Evolutionary conservation across 2,888 invertebrate genomes (phyloP), one percentile per base, ranked within the genome.

Genomic region (Hydroisotoma schaefferi): DNA sequence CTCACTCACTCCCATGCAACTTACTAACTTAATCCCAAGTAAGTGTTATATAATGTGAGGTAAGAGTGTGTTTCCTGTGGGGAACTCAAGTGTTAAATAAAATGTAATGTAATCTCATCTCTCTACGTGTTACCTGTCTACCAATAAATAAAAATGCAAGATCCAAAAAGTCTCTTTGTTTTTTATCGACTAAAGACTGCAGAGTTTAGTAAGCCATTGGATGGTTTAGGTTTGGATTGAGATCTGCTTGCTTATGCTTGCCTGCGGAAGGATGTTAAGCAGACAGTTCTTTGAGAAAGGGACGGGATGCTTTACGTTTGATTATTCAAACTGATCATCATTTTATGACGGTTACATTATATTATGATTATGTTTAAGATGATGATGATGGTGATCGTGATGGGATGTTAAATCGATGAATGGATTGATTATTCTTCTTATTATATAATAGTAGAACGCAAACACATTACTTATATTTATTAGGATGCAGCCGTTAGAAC

Each of bases 51-150:
- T n/a, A n/a, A n/a, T n/a, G n/a, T n/a, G n/a, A n/a, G n/a, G n/a
- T n/a, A n/a, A n/a, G n/a, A n/a, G n/a, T n/a, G n/a, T n/a, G n/a
- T n/a, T 33, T 33, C 40, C 40, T 22, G 10, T 10, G 12, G n/a
- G n/a, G n/a, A 18, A 40, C 5, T 40, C 5, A 55, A 55, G 60
- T 60, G 60, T 60, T 55, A 60, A 55, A 60, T 49, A 51, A 55
- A 61, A 56, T 53, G 61, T 61, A 61, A 61, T 61, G 52, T 61
- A 61, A 61, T 52, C 57, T 61, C 57, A 55, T 55, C 60, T 40
- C n/a, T 40, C 40, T 40, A 15, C n/a, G 33, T 46, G 48, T 54
- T 43, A 52, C 58, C 46, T 44, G 53, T 58, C 56, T 33, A 40
- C 20, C 15, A 8, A 40, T 40, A 40, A 40, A 40, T 40, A 20